These are phyloP conservation scores for Volucella bombylans DNA, from an alignment of 2,888 invertebrate species.

Conservation along the genomic window DNA sequence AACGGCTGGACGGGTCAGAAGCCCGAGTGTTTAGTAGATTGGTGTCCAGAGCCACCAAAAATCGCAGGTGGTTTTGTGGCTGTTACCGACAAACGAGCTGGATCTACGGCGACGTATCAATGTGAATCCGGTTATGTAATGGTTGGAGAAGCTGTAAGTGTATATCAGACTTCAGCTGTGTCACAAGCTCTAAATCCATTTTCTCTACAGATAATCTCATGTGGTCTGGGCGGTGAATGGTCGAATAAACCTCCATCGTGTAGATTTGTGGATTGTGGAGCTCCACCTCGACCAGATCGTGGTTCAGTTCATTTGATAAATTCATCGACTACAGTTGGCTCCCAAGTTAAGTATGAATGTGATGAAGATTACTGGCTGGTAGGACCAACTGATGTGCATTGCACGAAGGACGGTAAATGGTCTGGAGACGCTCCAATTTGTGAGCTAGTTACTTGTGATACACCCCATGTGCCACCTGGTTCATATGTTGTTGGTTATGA, in stretches of 20 bases:
- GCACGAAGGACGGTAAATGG: conserved; percentile 94
- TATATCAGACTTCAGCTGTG: neutral
- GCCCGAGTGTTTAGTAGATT: conserved; percentile 92
- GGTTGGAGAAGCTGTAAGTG: conserved; percentile 89
- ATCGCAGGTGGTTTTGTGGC: conserved; percentile 89
- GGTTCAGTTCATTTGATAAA: conserved; percentile 89
- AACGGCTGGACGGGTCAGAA: conserved; percentile 91
- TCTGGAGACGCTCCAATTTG: conserved; percentile 93
- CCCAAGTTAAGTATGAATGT: conserved; percentile 90
- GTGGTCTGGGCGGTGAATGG: conserved; percentile 94
- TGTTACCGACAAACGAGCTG: conserved; percentile 89
- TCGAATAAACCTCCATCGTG: conserved; percentile 90
- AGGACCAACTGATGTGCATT: conserved; percentile 87
- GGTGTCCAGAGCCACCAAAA: conserved; percentile 93
- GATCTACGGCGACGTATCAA: conserved; percentile 90
- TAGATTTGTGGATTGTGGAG: conserved; percentile 93
- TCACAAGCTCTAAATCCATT: neutral
- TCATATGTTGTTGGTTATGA: conserved; percentile 95
- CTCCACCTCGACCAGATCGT: conserved; percentile 90
- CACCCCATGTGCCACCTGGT: conserved; percentile 92
- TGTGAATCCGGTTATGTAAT: conserved; percentile 93
- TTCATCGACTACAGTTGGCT: conserved; percentile 91
- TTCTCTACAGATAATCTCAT: conserved; percentile 87
- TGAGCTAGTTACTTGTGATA: conserved; percentile 92
- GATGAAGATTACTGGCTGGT: conserved; percentile 92